A percentile compares a stretch with the other conserved stretches of the same genome.
phyloP scores from a whole-genome alignment of 2,888 invertebrate genomes.

The Drepanosiphum platanoidis region DNA sequence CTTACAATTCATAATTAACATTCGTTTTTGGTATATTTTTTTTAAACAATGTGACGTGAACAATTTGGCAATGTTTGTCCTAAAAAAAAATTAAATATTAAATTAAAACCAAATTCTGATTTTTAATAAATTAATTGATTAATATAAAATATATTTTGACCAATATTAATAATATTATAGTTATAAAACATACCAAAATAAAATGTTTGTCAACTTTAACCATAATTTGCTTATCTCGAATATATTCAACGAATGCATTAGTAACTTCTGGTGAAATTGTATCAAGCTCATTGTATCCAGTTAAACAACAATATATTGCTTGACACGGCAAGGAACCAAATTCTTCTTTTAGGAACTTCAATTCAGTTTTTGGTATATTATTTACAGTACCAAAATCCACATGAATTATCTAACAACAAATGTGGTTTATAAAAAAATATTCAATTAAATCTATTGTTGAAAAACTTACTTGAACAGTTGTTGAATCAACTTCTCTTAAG shows the following conservation, averaged over 20 bases:
- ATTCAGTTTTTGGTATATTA: slow-evolving; percentile 31
- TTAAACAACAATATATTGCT: slow-evolving; percentile 50
- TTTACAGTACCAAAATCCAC: slow-evolving; percentile 30
- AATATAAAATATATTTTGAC: no score
- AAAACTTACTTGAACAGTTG: slow-evolving; percentile 27
- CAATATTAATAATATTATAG: neutral
- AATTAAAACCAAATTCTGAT: neutral
- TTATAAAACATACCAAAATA: slow-evolving; percentile 22
- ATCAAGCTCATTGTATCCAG: slow-evolving; percentile 34
- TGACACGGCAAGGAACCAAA: slow-evolving; percentile 34
- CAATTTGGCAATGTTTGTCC: neutral
- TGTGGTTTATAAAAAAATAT: neutral
- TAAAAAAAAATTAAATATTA: neutral
- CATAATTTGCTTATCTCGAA: neutral
- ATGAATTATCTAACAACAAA: slow-evolving; percentile 47
- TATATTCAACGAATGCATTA: slow-evolving; percentile 11
- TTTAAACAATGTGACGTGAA: slow-evolving; percentile 39
- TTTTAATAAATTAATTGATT: no score
- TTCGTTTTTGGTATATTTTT: neutral
- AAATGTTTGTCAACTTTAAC: slow-evolving; percentile 21
- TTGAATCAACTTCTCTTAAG: slow-evolving; percentile 26
- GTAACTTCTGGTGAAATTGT: slow-evolving; percentile 3
- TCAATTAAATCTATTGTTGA: neutral
- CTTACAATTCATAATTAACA: slow-evolving; percentile 41
- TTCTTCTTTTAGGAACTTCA: neutral